These are phyloP conservation scores for Caenorhabditis becei DNA, from an alignment of 2,888 invertebrate genomes.

Conservation along the genomic window DNA sequence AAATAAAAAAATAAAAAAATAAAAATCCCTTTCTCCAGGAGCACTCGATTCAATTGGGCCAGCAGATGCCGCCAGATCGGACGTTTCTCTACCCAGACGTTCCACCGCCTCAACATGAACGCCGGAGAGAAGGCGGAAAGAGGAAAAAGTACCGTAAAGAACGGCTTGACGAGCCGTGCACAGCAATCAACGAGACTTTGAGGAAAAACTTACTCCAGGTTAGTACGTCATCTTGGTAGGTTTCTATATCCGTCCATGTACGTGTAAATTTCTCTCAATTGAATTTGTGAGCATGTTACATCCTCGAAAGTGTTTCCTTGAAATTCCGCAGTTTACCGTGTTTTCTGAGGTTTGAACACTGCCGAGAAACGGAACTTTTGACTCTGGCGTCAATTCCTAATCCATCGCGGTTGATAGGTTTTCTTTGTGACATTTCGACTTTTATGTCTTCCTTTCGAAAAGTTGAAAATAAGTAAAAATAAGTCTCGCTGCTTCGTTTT, in stretches of 20 bases:
- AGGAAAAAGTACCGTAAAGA: slow-evolving; percentile 63
- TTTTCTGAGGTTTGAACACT: no score
- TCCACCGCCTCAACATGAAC: slow-evolving; percentile 36
- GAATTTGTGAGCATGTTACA: no score
- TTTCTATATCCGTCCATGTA: background rate
- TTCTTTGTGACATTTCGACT: background rate
- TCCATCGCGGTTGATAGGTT: no score
- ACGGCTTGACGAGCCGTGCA: slow-evolving; percentile 61
- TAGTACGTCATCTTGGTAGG: slow-evolving; percentile 12
- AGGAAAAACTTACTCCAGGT: slow-evolving; percentile 76
- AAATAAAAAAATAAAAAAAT: no score
- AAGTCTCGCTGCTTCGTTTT: no score
- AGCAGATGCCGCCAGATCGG: slow-evolving; percentile 49
- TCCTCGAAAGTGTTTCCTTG: no score
- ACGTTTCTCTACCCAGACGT: slow-evolving; percentile 32
- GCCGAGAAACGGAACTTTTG: no score
- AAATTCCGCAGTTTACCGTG: no score
- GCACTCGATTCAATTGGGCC: slow-evolving; percentile 42
- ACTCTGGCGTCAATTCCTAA: no score
- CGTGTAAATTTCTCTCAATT: no score
- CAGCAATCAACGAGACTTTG: slow-evolving; percentile 73
- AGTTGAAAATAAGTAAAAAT: slow-evolving; percentile 5
- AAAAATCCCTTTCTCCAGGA: slow-evolving; percentile 29
- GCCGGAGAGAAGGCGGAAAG: slow-evolving; percentile 50
- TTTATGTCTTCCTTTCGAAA: background rate